A percentile compares a stretch with the other conserved stretches of the same genome.
These are phyloP conservation scores for Dicyrtoma fusca DNA, from an alignment of 2,888 invertebrate species.

Conservation along the genomic window DNA sequence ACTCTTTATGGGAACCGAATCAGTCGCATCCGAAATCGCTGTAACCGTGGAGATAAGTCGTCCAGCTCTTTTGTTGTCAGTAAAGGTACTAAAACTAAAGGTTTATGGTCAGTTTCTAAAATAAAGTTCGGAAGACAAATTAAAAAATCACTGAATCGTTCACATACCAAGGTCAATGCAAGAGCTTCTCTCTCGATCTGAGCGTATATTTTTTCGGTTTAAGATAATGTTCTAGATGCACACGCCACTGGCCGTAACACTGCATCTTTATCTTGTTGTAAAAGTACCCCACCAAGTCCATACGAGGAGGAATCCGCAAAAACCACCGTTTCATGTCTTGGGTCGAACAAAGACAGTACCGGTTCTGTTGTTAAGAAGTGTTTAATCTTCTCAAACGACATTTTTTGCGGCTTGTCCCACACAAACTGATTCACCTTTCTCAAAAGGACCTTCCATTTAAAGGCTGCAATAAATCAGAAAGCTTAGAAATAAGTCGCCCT, in stretches of 20 bases:
- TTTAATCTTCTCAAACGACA: constrained; percentile 57
- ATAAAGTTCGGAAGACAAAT: constrained; percentile 54
- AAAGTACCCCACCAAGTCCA: constrained; percentile 58
- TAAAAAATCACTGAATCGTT: constrained; percentile 58
- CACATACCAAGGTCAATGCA: constrained; percentile 57
- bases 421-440: constrained; percentile 55
- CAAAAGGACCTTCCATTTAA: constrained; percentile 55
- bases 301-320: constrained; percentile 58
- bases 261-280: constrained; percentile 55
- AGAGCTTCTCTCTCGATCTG: constrained; percentile 60
- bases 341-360: constrained; percentile 58
- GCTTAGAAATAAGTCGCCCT: constrained; percentile 58
- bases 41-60: constrained; percentile 59
- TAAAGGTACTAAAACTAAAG: constrained; percentile 53
- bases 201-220: constrained; percentile 58
- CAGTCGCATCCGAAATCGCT: constrained; percentile 58
- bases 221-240: constrained; percentile 58
- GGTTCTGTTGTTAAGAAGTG: constrained; percentile 55
- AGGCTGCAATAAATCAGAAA: constrained; percentile 56
- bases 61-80: constrained; percentile 58
- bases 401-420: constrained; percentile 52
- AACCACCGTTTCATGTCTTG: constrained; percentile 45
- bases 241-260: constrained; percentile 58
- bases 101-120: constrained; percentile 60
- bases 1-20: constrained; percentile 57